These are phyloP conservation scores for Napeogenes inachia DNA, from an alignment of 2,888 invertebrate genomes.

Conservation along the genomic window DNA sequence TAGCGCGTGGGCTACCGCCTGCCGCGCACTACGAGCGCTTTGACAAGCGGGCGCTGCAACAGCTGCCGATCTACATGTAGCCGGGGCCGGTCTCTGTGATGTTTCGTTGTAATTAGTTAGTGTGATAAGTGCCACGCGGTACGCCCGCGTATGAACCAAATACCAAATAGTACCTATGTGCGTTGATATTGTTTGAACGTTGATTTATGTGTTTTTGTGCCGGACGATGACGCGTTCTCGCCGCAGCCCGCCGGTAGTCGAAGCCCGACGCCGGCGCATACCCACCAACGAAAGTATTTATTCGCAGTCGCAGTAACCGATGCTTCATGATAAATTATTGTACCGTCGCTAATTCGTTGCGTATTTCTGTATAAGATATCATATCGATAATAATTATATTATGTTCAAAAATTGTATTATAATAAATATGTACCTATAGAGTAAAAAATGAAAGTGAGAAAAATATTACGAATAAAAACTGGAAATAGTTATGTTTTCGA, in stretches of 20 bases:
- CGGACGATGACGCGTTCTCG: slow-evolving; percentile 43
- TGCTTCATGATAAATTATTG: slow-evolving; percentile 70
- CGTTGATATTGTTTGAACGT: slow-evolving; percentile 69
- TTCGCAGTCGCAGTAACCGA: slow-evolving; percentile 69
- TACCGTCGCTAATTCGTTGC: slow-evolving; percentile 73
- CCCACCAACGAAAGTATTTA: slow-evolving; percentile 70
- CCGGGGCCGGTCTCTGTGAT: slow-evolving; percentile 61
- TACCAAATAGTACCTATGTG: slow-evolving; percentile 72
- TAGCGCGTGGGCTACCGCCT: slow-evolving; percentile 62
- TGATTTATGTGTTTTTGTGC: slow-evolving; percentile 65
- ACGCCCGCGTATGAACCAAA: slow-evolving; percentile 48
- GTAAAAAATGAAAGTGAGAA: slow-evolving; percentile 76
- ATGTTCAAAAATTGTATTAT: slow-evolving; percentile 76
- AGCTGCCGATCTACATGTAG: slow-evolving; percentile 76
- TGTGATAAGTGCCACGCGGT: slow-evolving; percentile 51
- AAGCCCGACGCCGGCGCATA: slow-evolving; percentile 35
- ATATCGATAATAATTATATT: slow-evolving; percentile 69
- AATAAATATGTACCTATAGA: slow-evolving; percentile 75
- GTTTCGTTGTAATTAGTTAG: slow-evolving; percentile 68
- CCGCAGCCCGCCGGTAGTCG: slow-evolving; percentile 28
- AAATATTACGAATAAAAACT: slow-evolving; percentile 72
- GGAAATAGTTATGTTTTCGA: slow-evolving; percentile 73
- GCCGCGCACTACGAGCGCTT: slow-evolving; percentile 67
- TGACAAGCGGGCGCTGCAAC: slow-evolving; percentile 73
- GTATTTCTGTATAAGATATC: slow-evolving; percentile 74